Conservation (phyloP, 2,113 vertebrate species). For the Amblyopsis rosae region DNA sequence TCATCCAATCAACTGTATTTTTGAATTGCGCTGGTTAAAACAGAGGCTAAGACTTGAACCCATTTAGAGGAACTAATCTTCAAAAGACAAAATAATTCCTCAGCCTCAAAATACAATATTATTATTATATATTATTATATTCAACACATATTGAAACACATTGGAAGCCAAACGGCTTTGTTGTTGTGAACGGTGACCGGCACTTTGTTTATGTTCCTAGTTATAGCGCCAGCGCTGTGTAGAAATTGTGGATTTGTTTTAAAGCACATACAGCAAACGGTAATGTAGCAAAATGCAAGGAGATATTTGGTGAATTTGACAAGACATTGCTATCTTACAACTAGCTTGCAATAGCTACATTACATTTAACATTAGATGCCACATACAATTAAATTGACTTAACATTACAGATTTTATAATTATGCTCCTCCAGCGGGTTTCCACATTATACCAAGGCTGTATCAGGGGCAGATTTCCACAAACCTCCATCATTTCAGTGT, state of each 20-base stretch:
- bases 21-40: conserved; percentile 53
- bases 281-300: no score
- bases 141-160: no score
- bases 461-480: conserved; percentile 11
- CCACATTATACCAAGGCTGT: conserved; percentile 7
- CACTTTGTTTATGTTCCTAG: no score
- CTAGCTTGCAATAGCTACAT: no score
- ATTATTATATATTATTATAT: no score
- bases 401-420: conserved; percentile 41
- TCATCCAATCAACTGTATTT: background rate
- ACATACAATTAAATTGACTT: conserved; percentile 65
- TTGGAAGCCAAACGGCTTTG: no score
- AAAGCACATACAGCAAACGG: no score
- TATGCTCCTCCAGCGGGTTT: background rate
- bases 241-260: no score
- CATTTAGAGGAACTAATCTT: conserved; percentile 68
- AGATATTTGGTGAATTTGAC: no score
- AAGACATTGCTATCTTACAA: no score
- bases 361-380: conserved; percentile 34
- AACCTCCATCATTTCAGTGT: conserved; percentile 22
- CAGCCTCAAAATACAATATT: conserved; percentile 40
- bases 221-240: no score
- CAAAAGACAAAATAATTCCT: conserved; percentile 61
- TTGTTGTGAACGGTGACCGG: no score
- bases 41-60: conserved; percentile 57